These are phyloP conservation scores for Pangasius sanitwongsei DNA, from an alignment of 2,797 vertebrate species.

Conservation along the genomic window DNA sequence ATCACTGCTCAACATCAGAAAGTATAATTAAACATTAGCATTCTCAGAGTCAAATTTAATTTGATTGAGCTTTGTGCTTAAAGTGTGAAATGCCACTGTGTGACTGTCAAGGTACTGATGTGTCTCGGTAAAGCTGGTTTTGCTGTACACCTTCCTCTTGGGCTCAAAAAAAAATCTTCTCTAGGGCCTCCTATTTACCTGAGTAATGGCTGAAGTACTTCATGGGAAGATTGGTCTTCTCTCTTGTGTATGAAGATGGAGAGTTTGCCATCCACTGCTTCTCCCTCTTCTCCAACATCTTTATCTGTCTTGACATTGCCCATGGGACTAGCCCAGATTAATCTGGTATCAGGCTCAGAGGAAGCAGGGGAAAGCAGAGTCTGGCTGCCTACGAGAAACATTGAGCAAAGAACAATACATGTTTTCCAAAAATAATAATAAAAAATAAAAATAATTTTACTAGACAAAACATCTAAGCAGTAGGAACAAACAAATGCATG, in stretches of 20 bases:
- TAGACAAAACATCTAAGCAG: neutral
- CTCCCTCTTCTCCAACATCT: constrained; percentile 91
- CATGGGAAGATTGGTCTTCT: constrained; percentile 97
- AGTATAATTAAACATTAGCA: neutral
- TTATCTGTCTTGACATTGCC: constrained; percentile 89
- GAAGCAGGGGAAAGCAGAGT: constrained; percentile 96
- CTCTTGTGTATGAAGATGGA: constrained; percentile 98
- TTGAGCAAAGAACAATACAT: neutral
- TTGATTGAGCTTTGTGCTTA: neutral
- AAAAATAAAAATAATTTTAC: neutral
- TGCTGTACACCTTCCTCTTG: neutral
- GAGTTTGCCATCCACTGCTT: constrained; percentile 96
- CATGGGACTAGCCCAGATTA: constrained; percentile 89
- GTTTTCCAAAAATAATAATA: neutral
- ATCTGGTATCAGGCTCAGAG: constrained; percentile 89
- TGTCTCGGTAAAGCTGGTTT: neutral
- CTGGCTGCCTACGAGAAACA: constrained; percentile 84
- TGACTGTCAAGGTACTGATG: neutral
- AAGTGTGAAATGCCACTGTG: neutral
- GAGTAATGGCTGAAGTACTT: constrained; percentile 94
- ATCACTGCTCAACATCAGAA: neutral
- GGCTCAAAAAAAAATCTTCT: too few species aligned
- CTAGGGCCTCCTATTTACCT: constrained; percentile 74
- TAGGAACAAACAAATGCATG: neutral
- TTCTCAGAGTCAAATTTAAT: neutral